These are phyloP conservation scores for Labia minor DNA, from an alignment of 2,888 invertebrate genomes.

Conservation along the genomic window DNA sequence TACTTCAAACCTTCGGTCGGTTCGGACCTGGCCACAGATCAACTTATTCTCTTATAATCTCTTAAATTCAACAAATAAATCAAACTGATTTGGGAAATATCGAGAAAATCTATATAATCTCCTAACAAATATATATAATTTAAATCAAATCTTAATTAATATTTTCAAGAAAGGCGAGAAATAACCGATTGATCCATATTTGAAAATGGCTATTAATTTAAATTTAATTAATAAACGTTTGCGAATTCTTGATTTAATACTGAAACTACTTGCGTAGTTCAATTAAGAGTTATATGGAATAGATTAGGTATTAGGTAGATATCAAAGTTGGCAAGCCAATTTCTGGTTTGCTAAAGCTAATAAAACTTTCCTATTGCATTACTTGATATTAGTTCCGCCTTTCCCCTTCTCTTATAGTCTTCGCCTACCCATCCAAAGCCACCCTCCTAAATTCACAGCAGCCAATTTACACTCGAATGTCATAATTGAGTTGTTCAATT, in stretches of 20 bases:
- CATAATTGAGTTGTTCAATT: slow-evolving; percentile 13
- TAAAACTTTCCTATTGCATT: slow-evolving; percentile 13
- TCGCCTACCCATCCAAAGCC: not conserved
- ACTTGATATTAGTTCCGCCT: slow-evolving; percentile 3
- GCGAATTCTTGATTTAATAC: slow-evolving; percentile 5
- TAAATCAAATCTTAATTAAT: too few species aligned
- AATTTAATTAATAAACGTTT: slow-evolving; percentile 5
- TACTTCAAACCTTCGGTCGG: too few species aligned
- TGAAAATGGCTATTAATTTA: not conserved
- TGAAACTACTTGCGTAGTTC: not conserved
- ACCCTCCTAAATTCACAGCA: not conserved
- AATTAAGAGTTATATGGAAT: not conserved
- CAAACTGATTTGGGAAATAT: too few species aligned
- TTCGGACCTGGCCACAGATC: too few species aligned
- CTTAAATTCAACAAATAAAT: too few species aligned
- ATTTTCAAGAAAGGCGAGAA: too few species aligned
- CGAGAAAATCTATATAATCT: too few species aligned
- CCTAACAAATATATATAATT: too few species aligned
- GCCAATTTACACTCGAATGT: slow-evolving; percentile 13
- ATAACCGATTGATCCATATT: too few species aligned
- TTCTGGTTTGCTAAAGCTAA: slow-evolving; percentile 8
- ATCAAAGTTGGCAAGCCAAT: slow-evolving; percentile 13
- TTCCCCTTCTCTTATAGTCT: not conserved
- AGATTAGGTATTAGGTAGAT: slow-evolving; percentile 8
- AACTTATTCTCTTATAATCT: too few species aligned